Percentiles rank a stretch among this genome's conserved stretches.
phyloP scores from a whole-genome alignment of 2,113 vertebrate species.

The Corvus hawaiiensis region DNA sequence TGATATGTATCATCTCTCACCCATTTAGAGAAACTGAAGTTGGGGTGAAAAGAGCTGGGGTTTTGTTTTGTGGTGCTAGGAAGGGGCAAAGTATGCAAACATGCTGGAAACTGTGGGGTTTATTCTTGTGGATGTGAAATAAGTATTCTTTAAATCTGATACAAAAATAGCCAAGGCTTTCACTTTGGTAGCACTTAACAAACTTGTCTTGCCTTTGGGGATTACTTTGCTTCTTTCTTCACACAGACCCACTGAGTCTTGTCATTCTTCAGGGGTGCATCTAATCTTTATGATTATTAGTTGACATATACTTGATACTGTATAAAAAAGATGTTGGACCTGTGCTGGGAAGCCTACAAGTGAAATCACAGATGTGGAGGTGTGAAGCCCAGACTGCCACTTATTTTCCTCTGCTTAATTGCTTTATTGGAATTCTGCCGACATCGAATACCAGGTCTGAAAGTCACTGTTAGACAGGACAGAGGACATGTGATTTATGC shows the following conservation, averaged over 20 bases:
- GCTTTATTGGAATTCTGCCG: not conserved
- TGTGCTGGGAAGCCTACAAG: not conserved
- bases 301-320: not conserved
- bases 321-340: not conserved
- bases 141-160: not conserved
- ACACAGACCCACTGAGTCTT: not conserved
- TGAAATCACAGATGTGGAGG: not conserved
- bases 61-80: not conserved
- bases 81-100: not conserved
- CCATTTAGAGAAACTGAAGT: not conserved
- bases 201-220: not conserved
- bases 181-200: not conserved
- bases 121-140: not conserved
- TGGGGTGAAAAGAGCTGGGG: not conserved
- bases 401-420: not conserved
- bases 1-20: not conserved
- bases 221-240: not conserved
- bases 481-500: not conserved
- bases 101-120: not conserved
- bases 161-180: not conserved
- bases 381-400: not conserved
- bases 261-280: not conserved
- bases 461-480: not conserved
- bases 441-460: not conserved
- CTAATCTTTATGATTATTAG: not conserved